Conservation (phyloP, 2,113 vertebrate genomes). For the Leucoraja erinaceus region DNA sequence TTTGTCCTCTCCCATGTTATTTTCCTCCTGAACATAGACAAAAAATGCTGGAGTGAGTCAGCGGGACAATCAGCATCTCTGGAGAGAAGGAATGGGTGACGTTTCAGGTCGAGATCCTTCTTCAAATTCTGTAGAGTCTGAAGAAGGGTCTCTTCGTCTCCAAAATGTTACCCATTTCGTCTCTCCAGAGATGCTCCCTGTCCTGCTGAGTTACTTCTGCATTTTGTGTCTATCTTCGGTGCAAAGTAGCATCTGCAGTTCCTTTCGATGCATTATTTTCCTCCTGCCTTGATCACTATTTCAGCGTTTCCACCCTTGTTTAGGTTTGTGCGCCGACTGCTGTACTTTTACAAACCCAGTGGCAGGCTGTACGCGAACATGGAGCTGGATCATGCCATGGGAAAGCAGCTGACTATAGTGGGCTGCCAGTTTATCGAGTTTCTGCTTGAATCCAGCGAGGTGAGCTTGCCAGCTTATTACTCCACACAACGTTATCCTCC, state of each 20-base stretch:
- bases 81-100: too few relatives aligned
- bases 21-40: neutral
- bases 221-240: too few relatives aligned
- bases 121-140: too few relatives aligned
- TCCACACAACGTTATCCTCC: neutral
- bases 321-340: constrained; percentile 86
- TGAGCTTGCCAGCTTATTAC: constrained; percentile 48
- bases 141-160: too few relatives aligned
- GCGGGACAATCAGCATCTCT: too few relatives aligned
- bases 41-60: too few relatives aligned
- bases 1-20: neutral
- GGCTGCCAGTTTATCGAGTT: constrained; percentile 94
- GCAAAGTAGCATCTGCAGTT: too few relatives aligned
- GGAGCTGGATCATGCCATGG: constrained; percentile 79
- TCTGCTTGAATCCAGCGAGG: constrained; percentile 92
- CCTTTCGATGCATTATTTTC: neutral
- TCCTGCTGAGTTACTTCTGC: too few relatives aligned
- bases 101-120: too few relatives aligned
- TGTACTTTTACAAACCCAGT: constrained; percentile 95
- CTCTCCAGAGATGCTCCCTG: too few relatives aligned
- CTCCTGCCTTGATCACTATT: neutral
- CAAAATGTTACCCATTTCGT: too few relatives aligned
- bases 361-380: constrained; percentile 85
- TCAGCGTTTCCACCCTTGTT: neutral
- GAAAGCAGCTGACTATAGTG: constrained; percentile 88